Evolutionary conservation across 2,888 invertebrate species (phyloP), one percentile per base, ranked within the genome.

Genomic region (Limenitis arthemis): DNA sequence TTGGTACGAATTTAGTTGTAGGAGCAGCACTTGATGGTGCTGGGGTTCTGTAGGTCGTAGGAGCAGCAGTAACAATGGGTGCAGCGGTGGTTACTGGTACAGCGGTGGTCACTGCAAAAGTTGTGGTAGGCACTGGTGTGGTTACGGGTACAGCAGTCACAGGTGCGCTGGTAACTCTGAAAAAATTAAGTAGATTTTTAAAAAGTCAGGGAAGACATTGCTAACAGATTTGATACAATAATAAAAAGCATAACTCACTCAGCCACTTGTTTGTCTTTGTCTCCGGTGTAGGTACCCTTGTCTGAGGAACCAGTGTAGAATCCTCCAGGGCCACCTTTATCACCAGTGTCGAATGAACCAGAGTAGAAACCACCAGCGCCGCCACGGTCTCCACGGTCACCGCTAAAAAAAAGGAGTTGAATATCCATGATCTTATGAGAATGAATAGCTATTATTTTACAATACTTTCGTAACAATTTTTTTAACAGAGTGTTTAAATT

Each of bases 331-430:
- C 30, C 52, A 8, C 55, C 59, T 1, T 50, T 59, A 29, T 20
- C 52, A 8, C 55, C 59, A 1, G 49, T 59, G 40, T 58, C 51
- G 0, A 51, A 58, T 6, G 62, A 63, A 11, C 68, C 68, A 8
- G 57, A 57, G 61, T 69, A 68, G 48, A 60, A 76, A 4, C 82
- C 82, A 4, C 63, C 65, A 34, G 62, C 61, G 6, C 55, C 47
- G 3, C 64, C 65, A 6, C 60, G 59, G 51, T 60, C 64, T 7
- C 64, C 65, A 8, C 59, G 60, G 50, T 62, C 62, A 37, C 63
- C 61, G 11, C 61, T 61, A 39, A 31, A 44, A 55, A 43, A 29
- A 31, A 11, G 8, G 34, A 9, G 9, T 8, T 34, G 8, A 8
- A 9, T n/a, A 6, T 11, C 20, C 20, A 3, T 20, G 2, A 3